phyloP scores from a whole-genome alignment of 2,888 invertebrate genomes.

The Catocala nupta region DNA sequence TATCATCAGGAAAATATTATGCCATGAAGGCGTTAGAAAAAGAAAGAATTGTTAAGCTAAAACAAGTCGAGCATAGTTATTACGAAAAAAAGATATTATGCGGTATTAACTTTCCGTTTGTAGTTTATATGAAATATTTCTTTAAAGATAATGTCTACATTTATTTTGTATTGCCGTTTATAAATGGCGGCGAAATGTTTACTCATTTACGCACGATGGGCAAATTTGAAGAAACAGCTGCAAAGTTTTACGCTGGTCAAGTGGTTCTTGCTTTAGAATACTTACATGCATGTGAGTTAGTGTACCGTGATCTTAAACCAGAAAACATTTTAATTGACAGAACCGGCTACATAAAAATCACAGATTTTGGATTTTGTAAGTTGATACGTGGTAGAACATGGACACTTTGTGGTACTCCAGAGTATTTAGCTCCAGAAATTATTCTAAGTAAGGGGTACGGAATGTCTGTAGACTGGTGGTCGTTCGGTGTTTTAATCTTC shows the following conservation, averaged over 20 bases:
- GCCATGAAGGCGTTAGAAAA: constrained; percentile 97
- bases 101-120: constrained; percentile 95
- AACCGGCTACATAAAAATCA: constrained; percentile 93
- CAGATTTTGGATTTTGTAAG: constrained; percentile 98
- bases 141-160: constrained; percentile 95
- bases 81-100: constrained; percentile 96
- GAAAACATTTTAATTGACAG: constrained; percentile 95
- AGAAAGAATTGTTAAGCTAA: constrained; percentile 93
- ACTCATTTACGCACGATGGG: constrained; percentile 89
- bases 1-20: constrained; percentile 87
- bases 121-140: constrained; percentile 94
- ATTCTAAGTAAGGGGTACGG: constrained; percentile 97
- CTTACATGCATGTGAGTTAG: constrained; percentile 94
- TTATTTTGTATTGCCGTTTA: constrained; percentile 93
- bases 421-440: constrained; percentile 98
- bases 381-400: constrained; percentile 92
- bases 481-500: constrained; percentile 94
- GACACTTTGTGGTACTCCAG: constrained; percentile 98
- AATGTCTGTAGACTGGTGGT: constrained; percentile 98
- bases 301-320: constrained; percentile 97
- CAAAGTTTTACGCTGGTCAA: constrained; percentile 97
- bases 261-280: constrained; percentile 96
- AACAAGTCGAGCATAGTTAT: constrained; percentile 95
- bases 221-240: constrained; percentile 91
- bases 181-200: constrained; percentile 96